phyloP scores from a whole-genome alignment of 1,140 invertebrate genomes.

The Megathymus violae region DNA sequence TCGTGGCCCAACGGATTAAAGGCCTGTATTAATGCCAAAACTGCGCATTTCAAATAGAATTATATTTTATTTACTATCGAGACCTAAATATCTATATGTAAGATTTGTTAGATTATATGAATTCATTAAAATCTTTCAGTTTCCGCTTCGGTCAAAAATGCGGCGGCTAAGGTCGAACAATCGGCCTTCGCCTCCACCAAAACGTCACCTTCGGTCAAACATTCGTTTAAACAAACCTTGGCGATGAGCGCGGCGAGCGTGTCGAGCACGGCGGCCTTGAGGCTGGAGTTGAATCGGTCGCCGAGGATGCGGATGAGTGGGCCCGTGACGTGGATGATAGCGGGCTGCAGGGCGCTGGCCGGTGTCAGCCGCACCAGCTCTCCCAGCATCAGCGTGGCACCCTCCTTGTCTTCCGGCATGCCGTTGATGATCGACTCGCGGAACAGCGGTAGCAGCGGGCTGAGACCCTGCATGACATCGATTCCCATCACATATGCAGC shows the following conservation, averaged over 20 bases:
- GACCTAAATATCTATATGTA: too few relatives aligned
- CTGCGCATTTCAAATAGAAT: too few relatives aligned
- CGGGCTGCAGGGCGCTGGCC: slow-evolving; percentile 94
- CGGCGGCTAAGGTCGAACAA: too few relatives aligned
- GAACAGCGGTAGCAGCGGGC: slow-evolving; percentile 96
- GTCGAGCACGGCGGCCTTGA: slow-evolving; percentile 98
- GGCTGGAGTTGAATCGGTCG: slow-evolving; percentile 95
- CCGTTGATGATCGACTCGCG: slow-evolving; percentile 98
- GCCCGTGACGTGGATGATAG: slow-evolving; percentile 98
- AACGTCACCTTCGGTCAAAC: too few relatives aligned
- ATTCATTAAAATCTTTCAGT: too few relatives aligned
- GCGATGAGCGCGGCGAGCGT: slow-evolving; percentile 95
- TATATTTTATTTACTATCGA: too few relatives aligned
- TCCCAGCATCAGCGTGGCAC: slow-evolving; percentile 95
- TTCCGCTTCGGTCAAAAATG: too few relatives aligned
- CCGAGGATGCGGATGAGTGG: slow-evolving; percentile 98
- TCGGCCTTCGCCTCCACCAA: too few relatives aligned
- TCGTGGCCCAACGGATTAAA: too few relatives aligned
- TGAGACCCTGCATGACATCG: slow-evolving; percentile 88
- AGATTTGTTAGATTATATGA: too few relatives aligned
- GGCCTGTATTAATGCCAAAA: too few relatives aligned
- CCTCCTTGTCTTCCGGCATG: slow-evolving; percentile 96
- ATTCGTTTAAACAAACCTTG: slow-evolving; percentile 91
- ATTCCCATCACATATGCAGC: too few relatives aligned
- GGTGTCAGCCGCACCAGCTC: slow-evolving; percentile 96